Percentiles rank a stretch among this genome's conserved stretches.
Evolutionary conservation across 2,113 vertebrate genomes (phyloP).

Genomic region (Chauna torquata): DNA sequence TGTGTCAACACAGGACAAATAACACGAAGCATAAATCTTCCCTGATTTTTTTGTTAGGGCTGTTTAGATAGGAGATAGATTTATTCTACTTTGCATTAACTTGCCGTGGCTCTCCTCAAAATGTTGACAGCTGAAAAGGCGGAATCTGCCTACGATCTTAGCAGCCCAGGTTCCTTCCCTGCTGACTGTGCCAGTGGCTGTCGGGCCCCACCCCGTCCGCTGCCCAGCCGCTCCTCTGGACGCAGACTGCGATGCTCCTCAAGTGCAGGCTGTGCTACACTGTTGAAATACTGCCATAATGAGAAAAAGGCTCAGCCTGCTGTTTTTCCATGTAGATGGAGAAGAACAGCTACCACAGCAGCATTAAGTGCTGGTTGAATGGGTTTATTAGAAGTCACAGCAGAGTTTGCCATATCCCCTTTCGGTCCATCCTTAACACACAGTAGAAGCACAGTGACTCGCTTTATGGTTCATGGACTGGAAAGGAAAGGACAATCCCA

Average conservation of each 20-base stretch:
- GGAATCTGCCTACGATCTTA: neutral
- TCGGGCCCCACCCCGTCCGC: accelerated
- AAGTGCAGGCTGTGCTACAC: neutral
- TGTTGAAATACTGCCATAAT: neutral
- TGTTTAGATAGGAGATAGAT: neutral
- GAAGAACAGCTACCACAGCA: neutral
- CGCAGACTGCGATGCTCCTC: neutral
- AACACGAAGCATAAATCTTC: neutral
- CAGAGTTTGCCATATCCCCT: neutral
- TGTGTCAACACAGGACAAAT: neutral
- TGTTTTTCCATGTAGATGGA: neutral
- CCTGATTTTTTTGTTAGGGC: neutral
- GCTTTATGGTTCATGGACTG: neutral
- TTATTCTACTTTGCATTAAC: neutral
- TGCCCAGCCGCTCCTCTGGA: neutral
- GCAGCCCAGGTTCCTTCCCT: neutral
- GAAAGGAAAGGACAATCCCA: neutral
- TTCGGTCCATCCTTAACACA: neutral
- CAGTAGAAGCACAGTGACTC: neutral
- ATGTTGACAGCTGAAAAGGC: neutral
- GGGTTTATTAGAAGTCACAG: neutral
- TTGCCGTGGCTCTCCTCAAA: neutral
- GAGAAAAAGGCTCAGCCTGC: neutral
- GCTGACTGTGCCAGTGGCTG: neutral
- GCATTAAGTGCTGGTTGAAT: neutral